These are phyloP conservation scores for Xestia rhomboidea DNA, from an alignment of 2,888 invertebrate species.

Conservation along the genomic window DNA sequence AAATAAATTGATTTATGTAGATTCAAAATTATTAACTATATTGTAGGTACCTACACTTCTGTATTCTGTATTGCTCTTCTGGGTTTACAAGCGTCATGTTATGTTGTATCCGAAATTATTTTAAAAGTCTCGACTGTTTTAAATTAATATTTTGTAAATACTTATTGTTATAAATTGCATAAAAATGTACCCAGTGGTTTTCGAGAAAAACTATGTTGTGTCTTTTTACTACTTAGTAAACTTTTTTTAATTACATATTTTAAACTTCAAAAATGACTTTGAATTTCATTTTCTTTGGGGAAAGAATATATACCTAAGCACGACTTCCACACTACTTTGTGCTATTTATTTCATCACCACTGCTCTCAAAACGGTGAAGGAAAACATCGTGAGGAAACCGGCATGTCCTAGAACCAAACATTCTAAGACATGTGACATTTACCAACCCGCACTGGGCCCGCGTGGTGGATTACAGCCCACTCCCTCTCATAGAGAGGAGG, in stretches of 20 bases:
- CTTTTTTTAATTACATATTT: conserved; percentile 33
- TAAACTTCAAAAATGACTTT: conserved; percentile 6
- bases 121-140: conserved; percentile 29
- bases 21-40: conserved; percentile 18
- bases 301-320: not conserved
- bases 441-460: not conserved
- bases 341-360: not conserved
- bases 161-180: not conserved
- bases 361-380: not conserved
- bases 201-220: not conserved
- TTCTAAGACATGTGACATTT: not conserved
- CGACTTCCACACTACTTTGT: not conserved
- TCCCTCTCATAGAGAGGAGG: not conserved
- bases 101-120: conserved; percentile 6
- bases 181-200: not conserved
- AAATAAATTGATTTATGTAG: conserved; percentile 28
- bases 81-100: not conserved
- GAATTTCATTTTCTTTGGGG: not conserved
- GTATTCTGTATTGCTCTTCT: not conserved
- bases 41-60: not conserved
- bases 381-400: conserved; percentile 3
- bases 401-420: not conserved
- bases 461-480: not conserved
- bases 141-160: conserved; percentile 34
- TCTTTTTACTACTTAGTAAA: conserved; percentile 6